phyloP scores from a whole-genome alignment of 2,888 invertebrate genomes.

The Hydrotaea cyrtoneurina region DNA sequence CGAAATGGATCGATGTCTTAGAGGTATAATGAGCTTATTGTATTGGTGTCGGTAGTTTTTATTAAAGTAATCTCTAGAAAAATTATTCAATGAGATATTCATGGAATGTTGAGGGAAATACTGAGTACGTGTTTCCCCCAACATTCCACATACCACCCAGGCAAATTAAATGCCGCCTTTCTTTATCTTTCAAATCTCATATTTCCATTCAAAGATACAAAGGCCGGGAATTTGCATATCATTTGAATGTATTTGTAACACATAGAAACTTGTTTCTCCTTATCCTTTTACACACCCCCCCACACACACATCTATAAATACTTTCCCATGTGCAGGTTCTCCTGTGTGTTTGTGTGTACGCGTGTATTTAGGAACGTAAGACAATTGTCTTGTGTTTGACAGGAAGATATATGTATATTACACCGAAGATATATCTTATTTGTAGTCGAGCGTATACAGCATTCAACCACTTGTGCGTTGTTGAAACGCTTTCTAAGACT shows the following conservation, averaged over 20 bases:
- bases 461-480: slow-evolving; percentile 3
- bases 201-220: slow-evolving; percentile 19
- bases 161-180: neutral
- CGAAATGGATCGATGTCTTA: too few relatives aligned
- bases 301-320: neutral
- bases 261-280: neutral
- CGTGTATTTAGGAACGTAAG: neutral
- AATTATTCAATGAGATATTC: too few relatives aligned
- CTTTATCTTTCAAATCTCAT: slow-evolving; percentile 21
- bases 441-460: neutral
- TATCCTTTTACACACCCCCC: neutral
- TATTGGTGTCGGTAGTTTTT: too few relatives aligned
- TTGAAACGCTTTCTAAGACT: neutral
- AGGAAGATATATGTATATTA: slow-evolving; percentile 7
- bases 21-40: too few relatives aligned
- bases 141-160: too few relatives aligned
- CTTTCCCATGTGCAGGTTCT: too few relatives aligned
- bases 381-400: slow-evolving; percentile 3
- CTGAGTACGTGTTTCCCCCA: too few relatives aligned
- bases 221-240: slow-evolving; percentile 35
- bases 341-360: neutral
- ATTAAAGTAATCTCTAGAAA: too few relatives aligned
- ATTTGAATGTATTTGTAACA: slow-evolving; percentile 29
- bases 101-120: too few relatives aligned
- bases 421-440: neutral